Evolutionary conservation across 2,888 invertebrate genomes (phyloP).

Genomic region (Unio delphinus): DNA sequence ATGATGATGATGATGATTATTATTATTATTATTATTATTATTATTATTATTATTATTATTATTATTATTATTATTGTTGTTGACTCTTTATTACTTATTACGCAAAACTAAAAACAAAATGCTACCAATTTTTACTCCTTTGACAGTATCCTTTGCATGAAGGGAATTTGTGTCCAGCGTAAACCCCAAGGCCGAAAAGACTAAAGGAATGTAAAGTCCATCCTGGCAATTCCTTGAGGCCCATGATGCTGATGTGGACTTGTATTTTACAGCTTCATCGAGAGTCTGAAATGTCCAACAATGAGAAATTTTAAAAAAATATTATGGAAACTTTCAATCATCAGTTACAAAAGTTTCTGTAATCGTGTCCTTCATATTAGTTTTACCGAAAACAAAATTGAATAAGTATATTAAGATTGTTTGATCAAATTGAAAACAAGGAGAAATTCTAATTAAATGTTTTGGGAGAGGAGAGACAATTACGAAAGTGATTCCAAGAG

Average conservation of each 20-base stretch:
- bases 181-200: slow-evolving; percentile 53
- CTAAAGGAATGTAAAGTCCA: slow-evolving; percentile 52
- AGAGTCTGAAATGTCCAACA: slow-evolving; percentile 21
- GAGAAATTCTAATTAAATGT: too few relatives aligned
- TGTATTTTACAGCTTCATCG: slow-evolving; percentile 19
- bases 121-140: slow-evolving; percentile 37
- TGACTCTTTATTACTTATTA: background rate
- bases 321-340: background rate
- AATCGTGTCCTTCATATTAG: too few relatives aligned
- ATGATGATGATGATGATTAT: too few relatives aligned
- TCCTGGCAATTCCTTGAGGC: slow-evolving; percentile 56
- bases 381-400: too few relatives aligned
- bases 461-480: too few relatives aligned
- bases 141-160: slow-evolving; percentile 33
- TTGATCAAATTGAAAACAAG: too few relatives aligned
- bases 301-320: background rate
- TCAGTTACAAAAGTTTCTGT: too few relatives aligned
- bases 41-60: too few relatives aligned
- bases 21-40: too few relatives aligned
- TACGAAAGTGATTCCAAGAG: too few relatives aligned
- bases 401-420: too few relatives aligned
- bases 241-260: slow-evolving; percentile 29
- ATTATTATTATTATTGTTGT: too few relatives aligned
- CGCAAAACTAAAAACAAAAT: background rate
- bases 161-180: slow-evolving; percentile 32